phyloP scores from a whole-genome alignment of 1,140 invertebrate species.

The Parapsyche elsis region DNA sequence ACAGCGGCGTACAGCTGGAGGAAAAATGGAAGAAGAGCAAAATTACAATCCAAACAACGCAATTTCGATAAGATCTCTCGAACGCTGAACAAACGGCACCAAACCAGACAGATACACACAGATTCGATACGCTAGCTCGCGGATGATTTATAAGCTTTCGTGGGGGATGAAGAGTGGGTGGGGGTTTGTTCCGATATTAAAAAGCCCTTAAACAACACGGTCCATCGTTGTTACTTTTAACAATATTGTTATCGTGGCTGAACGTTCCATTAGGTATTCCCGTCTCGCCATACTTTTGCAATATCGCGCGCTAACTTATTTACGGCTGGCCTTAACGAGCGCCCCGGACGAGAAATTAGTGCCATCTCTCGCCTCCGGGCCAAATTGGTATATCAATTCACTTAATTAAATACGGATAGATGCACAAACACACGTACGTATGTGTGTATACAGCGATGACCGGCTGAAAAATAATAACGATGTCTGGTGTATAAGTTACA shows the following conservation, averaged over 20 bases:
- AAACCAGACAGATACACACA: too few relatives aligned
- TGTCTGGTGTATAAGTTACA: too few relatives aligned
- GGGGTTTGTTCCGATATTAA: not conserved
- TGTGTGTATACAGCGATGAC: not conserved
- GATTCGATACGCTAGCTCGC: not conserved
- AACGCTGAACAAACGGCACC: too few relatives aligned
- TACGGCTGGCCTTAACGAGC: slow-evolving; percentile 35
- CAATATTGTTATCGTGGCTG: slow-evolving; percentile 22
- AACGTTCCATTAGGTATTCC: slow-evolving; percentile 34
- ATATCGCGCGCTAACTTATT: slow-evolving; percentile 41
- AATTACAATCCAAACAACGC: too few relatives aligned
- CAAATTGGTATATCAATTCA: slow-evolving; percentile 40
- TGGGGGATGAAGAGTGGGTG: not conserved
- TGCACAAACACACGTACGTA: not conserved
- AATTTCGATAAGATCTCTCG: too few relatives aligned
- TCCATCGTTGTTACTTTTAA: slow-evolving; percentile 12
- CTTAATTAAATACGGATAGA: slow-evolving; percentile 30
- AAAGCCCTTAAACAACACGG: slow-evolving; percentile 8
- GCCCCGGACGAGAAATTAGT: slow-evolving; percentile 31
- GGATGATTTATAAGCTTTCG: not conserved
- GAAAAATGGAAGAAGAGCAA: too few relatives aligned
- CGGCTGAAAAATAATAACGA: too few relatives aligned
- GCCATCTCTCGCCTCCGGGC: slow-evolving; percentile 34
- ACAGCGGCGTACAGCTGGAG: too few relatives aligned
- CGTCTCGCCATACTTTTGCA: slow-evolving; percentile 40